Evolutionary conservation across 2,797 vertebrate species (phyloP).

Genomic region (Ctenosaura bakeri): DNA sequence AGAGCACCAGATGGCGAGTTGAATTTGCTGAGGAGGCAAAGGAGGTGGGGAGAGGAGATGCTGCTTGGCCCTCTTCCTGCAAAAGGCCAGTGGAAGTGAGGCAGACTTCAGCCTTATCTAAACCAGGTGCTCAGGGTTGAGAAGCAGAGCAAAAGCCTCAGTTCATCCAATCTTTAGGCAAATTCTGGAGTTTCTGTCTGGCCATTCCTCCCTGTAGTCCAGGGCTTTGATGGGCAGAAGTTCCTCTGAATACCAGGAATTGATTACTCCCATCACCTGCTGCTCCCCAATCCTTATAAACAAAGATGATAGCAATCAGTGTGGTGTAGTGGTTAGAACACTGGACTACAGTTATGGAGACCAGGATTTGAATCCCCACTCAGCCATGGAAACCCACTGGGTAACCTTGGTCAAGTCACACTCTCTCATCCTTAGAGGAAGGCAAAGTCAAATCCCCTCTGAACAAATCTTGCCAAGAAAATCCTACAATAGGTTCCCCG

Average conservation of each 20-base stretch:
- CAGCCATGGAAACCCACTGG: too few relatives aligned
- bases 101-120: neutral
- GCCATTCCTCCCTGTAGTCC: neutral
- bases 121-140: too few relatives aligned
- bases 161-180: neutral
- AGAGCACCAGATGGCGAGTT: conserved; percentile 55
- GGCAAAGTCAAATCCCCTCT: too few relatives aligned
- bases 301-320: neutral
- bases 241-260: neutral
- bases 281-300: neutral
- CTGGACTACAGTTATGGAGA: too few relatives aligned
- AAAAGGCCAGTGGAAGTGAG: neutral
- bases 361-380: too few relatives aligned
- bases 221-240: neutral
- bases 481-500: too few relatives aligned
- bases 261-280: neutral
- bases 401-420: too few relatives aligned
- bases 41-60: neutral
- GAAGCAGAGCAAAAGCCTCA: too few relatives aligned
- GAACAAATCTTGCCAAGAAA: too few relatives aligned
- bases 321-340: too few relatives aligned
- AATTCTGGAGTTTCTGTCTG: neutral
- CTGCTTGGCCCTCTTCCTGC: conserved; percentile 6
- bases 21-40: rapidly evolving
- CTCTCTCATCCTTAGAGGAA: too few relatives aligned